These are phyloP conservation scores for Strigamia maritima DNA, from an alignment of 2,888 invertebrate genomes.

Conservation along the genomic window DNA sequence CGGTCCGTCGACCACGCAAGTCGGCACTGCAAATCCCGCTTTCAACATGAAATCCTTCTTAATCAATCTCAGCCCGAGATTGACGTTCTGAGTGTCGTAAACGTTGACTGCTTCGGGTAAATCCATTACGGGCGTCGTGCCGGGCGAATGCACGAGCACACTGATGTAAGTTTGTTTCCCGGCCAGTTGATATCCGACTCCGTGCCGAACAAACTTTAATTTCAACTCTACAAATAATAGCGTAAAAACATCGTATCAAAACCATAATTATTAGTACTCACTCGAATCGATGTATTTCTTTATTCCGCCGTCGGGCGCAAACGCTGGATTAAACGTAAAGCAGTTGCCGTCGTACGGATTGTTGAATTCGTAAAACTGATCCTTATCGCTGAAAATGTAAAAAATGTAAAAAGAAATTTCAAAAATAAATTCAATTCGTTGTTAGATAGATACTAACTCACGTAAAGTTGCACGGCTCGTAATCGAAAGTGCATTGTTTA, in stretches of 20 bases:
- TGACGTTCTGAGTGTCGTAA: neutral
- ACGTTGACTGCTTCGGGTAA: neutral
- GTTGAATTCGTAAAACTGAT: conserved; percentile 13
- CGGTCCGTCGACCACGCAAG: neutral
- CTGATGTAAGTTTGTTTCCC: neutral
- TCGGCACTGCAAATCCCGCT: neutral
- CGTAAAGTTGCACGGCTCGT: neutral
- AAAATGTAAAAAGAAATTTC: neutral
- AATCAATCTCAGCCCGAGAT: neutral
- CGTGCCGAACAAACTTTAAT: neutral
- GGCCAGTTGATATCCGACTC: neutral
- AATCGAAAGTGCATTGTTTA: neutral
- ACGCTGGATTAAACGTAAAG: conserved; percentile 22
- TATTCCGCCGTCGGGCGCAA: neutral
- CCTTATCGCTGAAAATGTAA: neutral
- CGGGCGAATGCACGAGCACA: conserved; percentile 1
- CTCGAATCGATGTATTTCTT: neutral
- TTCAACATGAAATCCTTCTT: neutral
- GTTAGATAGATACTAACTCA: neutral
- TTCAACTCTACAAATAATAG: neutral
- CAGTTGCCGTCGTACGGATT: conserved; percentile 32
- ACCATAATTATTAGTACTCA: too few relatives aligned
- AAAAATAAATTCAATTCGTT: neutral
- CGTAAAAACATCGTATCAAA: neutral
- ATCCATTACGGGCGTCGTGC: neutral